Evolutionary conservation across 35 echinoderm and acorn worm genomes (phyloP), one percentile per base, ranked within the genome.

Genomic region (Ophiothrix spiculata): DNA sequence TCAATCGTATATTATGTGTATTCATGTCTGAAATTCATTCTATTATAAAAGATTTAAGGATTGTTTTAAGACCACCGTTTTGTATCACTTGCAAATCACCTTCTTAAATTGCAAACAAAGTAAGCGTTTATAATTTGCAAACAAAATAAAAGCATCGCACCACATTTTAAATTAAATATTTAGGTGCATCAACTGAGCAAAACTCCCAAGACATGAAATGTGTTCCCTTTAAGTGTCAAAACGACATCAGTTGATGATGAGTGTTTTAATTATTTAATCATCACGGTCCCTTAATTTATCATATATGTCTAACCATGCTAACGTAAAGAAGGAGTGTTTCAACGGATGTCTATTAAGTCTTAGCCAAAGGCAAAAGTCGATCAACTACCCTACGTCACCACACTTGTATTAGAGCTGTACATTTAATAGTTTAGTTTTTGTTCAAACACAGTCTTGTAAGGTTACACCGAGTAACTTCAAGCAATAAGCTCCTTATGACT

Each of bases 191-290:
- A n/a, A n/a, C n/a, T n/a, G n/a, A n/a, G n/a, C n/a, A n/a, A n/a
- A n/a, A n/a, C n/a, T n/a, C n/a, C n/a, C n/a, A n/a, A n/a, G n/a
- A n/a, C n/a, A n/a, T n/a, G n/a, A n/a, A n/a, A n/a, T n/a, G n/a
- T n/a, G n/a, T n/a, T n/a, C n/a, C n/a, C n/a, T n/a, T n/a, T n/a
- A n/a, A n/a, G n/a, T n/a, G n/a, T n/a, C n/a, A n/a, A 49, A 49
- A 49, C 42, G 6, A 19, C 19, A 49, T 2, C 29, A n/a, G 60
- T 25, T 69, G 29, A 69, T 69, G 29, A 69, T 69, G 60, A 69
- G 29, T n/a, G 60, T 69, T 12, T 69, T 69, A 69, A 69, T 69
- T 69, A 69, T 69, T 69, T 69, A 69, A 69, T 69, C 29, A 15
- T 69, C 60, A 69, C 60, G 60, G 60, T 28, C 60, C 25, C 60